Evolutionary conservation across 2,113 vertebrate species (phyloP).

Genomic region (Ciconia maguari): DNA sequence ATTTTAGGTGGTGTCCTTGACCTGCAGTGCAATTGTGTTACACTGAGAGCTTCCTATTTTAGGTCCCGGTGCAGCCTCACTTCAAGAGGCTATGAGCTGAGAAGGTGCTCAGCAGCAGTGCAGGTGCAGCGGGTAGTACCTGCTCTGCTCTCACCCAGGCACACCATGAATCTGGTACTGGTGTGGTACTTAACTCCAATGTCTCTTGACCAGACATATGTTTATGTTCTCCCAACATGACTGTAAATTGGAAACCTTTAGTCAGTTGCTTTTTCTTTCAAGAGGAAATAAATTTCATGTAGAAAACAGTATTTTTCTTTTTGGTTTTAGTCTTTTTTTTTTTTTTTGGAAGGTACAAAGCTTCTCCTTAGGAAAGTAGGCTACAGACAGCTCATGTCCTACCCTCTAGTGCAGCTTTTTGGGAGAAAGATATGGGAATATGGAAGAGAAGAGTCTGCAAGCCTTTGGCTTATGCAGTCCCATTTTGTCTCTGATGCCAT

Average conservation of each 20-base stretch:
- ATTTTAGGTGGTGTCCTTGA: neutral
- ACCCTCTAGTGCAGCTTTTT: neutral
- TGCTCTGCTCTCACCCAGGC: neutral
- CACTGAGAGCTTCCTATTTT: neutral
- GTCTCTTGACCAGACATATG: neutral
- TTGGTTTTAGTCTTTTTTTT: neutral
- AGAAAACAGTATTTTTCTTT: neutral
- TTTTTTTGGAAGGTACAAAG: neutral
- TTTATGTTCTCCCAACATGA: neutral
- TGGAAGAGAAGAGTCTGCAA: neutral
- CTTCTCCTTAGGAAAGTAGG: neutral
- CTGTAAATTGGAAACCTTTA: neutral
- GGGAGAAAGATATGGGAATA: neutral
- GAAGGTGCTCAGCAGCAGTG: neutral
- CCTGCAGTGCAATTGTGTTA: neutral
- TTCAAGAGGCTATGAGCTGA: neutral
- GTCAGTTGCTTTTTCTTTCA: neutral
- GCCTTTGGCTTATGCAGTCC: neutral
- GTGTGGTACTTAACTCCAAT: neutral
- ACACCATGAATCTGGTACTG: neutral
- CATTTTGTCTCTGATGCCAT: neutral
- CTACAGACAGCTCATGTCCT: neutral
- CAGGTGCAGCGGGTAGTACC: neutral
- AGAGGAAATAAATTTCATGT: neutral
- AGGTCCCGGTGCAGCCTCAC: neutral